phyloP scores from a whole-genome alignment of 2,113 vertebrate species.

The Sisor rabdophorus region DNA sequence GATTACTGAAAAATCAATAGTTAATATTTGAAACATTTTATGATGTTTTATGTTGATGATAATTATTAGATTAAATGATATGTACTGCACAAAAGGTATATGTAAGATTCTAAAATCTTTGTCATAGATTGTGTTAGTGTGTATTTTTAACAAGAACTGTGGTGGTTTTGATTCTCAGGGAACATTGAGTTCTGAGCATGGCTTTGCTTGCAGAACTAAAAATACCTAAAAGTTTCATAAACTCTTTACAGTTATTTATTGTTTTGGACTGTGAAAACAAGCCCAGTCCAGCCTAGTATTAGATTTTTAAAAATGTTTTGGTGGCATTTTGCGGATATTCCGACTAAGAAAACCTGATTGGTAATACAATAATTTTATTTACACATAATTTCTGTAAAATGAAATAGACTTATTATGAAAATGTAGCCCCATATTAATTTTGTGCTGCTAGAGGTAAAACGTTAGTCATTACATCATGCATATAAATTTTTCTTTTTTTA shows the following conservation, averaged over 20 bases:
- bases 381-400: not conserved
- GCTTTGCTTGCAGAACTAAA: constrained; percentile 34
- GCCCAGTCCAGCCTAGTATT: not conserved
- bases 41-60: not conserved
- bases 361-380: not conserved
- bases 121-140: not conserved
- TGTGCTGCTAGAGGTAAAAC: not conserved
- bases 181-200: constrained; percentile 35
- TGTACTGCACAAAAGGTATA: not conserved
- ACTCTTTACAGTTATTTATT: not conserved
- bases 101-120: not conserved
- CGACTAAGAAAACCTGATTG: not conserved
- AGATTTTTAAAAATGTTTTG: not conserved
- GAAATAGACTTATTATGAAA: not conserved
- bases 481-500: not conserved
- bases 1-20: not conserved
- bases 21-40: not conserved
- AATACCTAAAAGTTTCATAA: constrained; percentile 21
- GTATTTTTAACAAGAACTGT: constrained; percentile 12
- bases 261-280: not conserved
- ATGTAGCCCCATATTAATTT: not conserved
- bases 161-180: constrained; percentile 25
- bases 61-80: not conserved
- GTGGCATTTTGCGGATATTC: constrained; percentile 3
- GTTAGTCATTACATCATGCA: not conserved